Conservation (phyloP, 2,113 vertebrate species). For the Nannospalax galili region DNA sequence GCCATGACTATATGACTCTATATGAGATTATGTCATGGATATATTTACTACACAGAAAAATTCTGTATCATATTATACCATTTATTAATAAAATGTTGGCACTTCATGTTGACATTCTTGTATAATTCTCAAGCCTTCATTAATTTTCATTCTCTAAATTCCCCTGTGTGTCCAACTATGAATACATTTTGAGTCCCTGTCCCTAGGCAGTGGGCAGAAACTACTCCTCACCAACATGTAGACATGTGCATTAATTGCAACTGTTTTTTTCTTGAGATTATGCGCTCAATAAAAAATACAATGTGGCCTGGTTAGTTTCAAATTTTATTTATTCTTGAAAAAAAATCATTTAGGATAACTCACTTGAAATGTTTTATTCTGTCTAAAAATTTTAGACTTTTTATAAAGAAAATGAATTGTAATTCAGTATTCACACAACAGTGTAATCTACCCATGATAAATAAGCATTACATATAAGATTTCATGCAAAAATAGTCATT, state of each 20-base stretch:
- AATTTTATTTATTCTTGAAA: not conserved
- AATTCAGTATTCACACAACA: not conserved
- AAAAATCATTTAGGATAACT: not conserved
- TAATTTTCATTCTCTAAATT: not conserved
- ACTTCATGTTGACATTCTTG: not conserved
- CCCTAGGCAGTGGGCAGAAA: not conserved
- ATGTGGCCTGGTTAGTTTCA: not conserved
- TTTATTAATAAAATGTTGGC: not conserved
- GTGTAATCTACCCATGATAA: slow-evolving; percentile 9
- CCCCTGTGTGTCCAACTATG: not conserved
- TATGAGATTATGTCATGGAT: not conserved
- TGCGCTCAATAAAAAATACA: not conserved
- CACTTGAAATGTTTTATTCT: slow-evolving; percentile 30
- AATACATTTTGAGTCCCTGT: not conserved
- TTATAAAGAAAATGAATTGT: slow-evolving; percentile 25
- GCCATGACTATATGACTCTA: not conserved
- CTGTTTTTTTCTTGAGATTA: not conserved
- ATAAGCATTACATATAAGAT: not conserved
- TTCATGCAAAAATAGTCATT: not conserved
- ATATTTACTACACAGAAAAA: not conserved
- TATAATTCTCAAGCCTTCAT: slow-evolving; percentile 6
- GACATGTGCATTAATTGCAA: not conserved
- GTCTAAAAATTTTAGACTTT: not conserved
- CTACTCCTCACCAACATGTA: not conserved
- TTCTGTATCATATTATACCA: not conserved